Evolutionary conservation across 64 coral and sea anemone genomes (phyloP).

Genomic region (Dendronephthya gigantea): DNA sequence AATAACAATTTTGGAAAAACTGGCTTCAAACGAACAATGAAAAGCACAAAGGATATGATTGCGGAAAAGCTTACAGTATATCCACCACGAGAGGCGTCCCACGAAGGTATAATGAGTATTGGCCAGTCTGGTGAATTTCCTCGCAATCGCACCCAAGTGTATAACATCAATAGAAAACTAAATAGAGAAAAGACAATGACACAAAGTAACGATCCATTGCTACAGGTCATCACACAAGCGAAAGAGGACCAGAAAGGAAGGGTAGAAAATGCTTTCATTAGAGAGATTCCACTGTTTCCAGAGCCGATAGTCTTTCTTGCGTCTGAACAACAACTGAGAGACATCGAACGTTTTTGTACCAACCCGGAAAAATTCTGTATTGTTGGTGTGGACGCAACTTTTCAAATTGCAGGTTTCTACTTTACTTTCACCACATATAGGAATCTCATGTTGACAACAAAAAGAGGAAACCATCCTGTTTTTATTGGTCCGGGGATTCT

Average conservation of each 20-base stretch:
- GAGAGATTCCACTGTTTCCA: slow-evolving; percentile 16
- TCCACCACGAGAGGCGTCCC: too few relatives aligned
- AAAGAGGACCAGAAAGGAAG: slow-evolving; percentile 22
- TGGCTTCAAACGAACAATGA: too few relatives aligned
- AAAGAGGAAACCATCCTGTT: slow-evolving; percentile 3
- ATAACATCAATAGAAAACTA: too few relatives aligned
- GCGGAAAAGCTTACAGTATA: too few relatives aligned
- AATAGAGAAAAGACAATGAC: background rate
- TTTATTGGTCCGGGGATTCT: slow-evolving; percentile 29
- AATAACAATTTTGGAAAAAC: too few relatives aligned
- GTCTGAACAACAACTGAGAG: slow-evolving; percentile 22
- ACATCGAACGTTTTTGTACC: slow-evolving; percentile 25
- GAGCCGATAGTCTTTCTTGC: slow-evolving; percentile 21
- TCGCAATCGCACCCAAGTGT: slow-evolving; percentile 22
- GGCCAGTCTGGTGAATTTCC: slow-evolving; percentile 4
- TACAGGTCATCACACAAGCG: slow-evolving; percentile 17
- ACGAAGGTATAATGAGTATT: slow-evolving; percentile 7
- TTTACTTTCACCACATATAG: slow-evolving; percentile 37
- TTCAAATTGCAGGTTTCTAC: slow-evolving; percentile 39
- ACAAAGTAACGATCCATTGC: background rate
- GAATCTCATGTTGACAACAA: slow-evolving; percentile 18
- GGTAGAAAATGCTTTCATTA: slow-evolving; percentile 3
- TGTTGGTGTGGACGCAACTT: slow-evolving; percentile 28
- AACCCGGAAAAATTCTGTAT: slow-evolving; percentile 16
- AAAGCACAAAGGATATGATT: too few relatives aligned